These are phyloP conservation scores for Parnassius smintheus DNA, from an alignment of 2,888 invertebrate species.

Conservation along the genomic window DNA sequence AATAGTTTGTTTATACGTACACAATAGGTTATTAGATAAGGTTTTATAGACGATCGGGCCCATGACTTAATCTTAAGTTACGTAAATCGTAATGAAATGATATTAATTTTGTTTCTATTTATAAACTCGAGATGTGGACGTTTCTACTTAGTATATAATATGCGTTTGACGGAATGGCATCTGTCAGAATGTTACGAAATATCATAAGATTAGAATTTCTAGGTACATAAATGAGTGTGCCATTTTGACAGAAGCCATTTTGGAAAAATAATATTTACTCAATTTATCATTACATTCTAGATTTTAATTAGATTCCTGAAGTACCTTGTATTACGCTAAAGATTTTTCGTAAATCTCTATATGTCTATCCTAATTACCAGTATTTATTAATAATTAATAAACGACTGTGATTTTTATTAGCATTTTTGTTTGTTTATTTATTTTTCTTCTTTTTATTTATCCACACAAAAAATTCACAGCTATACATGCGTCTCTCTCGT, in stretches of 20 bases:
- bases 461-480: too few relatives aligned
- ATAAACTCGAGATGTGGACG: constrained; percentile 36
- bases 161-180: constrained; percentile 36
- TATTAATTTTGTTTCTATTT: constrained; percentile 36
- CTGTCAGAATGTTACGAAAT: constrained; percentile 34
- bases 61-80: constrained; percentile 78
- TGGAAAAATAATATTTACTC: constrained; percentile 49
- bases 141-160: constrained; percentile 38
- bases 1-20: constrained; percentile 69
- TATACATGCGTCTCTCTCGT: too few relatives aligned
- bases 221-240: constrained; percentile 1
- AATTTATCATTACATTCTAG: constrained; percentile 55
- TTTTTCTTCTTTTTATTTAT: not conserved
- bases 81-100: constrained; percentile 46
- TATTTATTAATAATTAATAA: constrained; percentile 75
- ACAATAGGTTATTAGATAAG: constrained; percentile 59
- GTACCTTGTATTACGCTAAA: constrained; percentile 67
- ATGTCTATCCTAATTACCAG: constrained; percentile 75
- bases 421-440: constrained; percentile 16
- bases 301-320: constrained; percentile 57
- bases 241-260: constrained; percentile 11
- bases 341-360: constrained; percentile 75
- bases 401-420: constrained; percentile 79
- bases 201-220: not conserved
- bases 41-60: constrained; percentile 75